Base-by-base conservation (phyloP, 2,888 invertebrate species). In the Cancer borealis region DNA sequence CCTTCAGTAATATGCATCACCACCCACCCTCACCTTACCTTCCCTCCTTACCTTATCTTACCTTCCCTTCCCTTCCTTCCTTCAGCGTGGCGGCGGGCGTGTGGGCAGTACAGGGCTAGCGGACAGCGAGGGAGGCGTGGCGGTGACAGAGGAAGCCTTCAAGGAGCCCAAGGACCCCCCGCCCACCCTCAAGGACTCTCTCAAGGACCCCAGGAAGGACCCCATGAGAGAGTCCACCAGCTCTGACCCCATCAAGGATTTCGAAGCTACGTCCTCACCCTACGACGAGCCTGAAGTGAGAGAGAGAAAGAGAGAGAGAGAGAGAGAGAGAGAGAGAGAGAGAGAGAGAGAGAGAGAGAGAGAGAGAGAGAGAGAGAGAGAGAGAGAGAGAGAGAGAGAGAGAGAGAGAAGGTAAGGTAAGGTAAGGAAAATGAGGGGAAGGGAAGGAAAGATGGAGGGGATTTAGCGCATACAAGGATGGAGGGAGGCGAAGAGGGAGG, bases 81-180 rank as follows among this genome's bases (percentile, higher is more conserved):
- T 17, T 54, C 90, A 95, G 95, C 92, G 92, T 49, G 93, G 93
- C 54, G 95, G 94, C 5, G 94, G 93, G n/a, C 93, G 93, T 6
- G 93, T 93, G n/a, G 95, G 90, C 26, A 93, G 92, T 49, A 93
- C 93, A 21, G 93, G 47, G n/a, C 92, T 93, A 14, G 91, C 87
- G 39, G 93, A 88, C 26, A 88, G 91, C 47, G 93, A 93, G 39
- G 93, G 95, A 30, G 95, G 93, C 49, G 90, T 92, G 79, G 89
- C 93, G 30, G 92, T 92, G 46, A 92, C 93, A 5, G 93, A 92
- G 89, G 93, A 93, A 49, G 95, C 95, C 30, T 95, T 95, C 90
- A 93, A 95, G 91, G 93, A 93, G 47, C 93, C 95, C 8, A 47
- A 84, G 87, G 45, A 92, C 49, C 91, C 60, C 54, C 89, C 30